Base-by-base conservation (phyloP, 1,140 invertebrate genomes). In the Ceratina australensis region DNA sequence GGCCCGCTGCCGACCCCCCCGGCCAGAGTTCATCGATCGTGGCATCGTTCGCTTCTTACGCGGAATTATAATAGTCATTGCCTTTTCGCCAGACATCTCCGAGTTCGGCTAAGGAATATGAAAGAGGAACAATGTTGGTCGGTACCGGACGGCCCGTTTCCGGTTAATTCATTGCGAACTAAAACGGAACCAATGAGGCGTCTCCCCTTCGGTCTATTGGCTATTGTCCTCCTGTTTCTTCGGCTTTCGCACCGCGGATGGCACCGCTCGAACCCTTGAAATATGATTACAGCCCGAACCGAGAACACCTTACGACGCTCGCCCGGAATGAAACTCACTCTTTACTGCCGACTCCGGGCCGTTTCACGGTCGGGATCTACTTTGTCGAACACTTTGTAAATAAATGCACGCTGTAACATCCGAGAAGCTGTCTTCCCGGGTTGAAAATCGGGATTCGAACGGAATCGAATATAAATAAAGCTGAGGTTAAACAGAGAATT, bases 251-350 rank as follows among this genome's bases (percentile, higher is more conserved):
- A 1, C 67, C 22, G 50, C 28, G n/a, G 59, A 71, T 61, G 50
- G 64, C 28, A 33, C 56, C 54, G 66, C 83, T 81, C 77, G 67
- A 84, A 78, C 24, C 56, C 59, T 64, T 84, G 63, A 85, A 85
- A 84, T 84, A 81, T 63, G 75, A 79, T 72, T 81, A 69, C 72
- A 72, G 65, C 56, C 79, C 15, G 54, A 50, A 56, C 64, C 59
- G 20, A 47, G 28, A 61, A 63, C 76, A 79, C 77, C 72, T 74
- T 61, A 80, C 60, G 82, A 79, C 20, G 66, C 65, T 54, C 68
- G 42, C 33, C 15, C 33, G 56, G 67, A 85, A 78, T 72, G 83
- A 84, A 85, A 84, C 59, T 15, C 57, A 8, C 66, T 65, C 63
- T 85, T 84, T 84, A 84, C 79, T 57, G 66, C 59, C 12, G 50